Evolutionary conservation across 2,797 vertebrate species (phyloP), one percentile per base, ranked within the genome.

Genomic region (Lycodopsis pacificus): DNA sequence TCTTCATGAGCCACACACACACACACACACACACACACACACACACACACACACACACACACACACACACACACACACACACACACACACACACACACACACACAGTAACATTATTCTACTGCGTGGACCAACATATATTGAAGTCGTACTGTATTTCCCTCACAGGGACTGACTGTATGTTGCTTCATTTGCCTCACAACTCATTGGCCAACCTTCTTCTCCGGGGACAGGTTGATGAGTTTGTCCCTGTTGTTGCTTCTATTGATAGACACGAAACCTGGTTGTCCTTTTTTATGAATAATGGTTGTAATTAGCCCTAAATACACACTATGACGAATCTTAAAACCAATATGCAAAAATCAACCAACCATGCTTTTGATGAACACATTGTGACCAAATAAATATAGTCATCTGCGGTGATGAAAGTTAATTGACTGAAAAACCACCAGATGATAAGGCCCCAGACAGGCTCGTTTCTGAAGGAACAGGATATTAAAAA

Each of bases 401-500:
- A 89, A 93, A 90, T 92, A 89, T 77, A 91, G 87, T 90, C 85
- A 87, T 93, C 87, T 89, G 83, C 84, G 73, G 83, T 86, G 85
- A 92, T 93, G 83, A 88, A 92, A 92, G 88, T 91, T 93, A 93
- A 92, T 91, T 90, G 88, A 89, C 62, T 91, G 89, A 91, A 91
- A 89, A 93, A 91, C 76, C 92, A 84, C 85, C 88, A 88, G 89
- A 93, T 91, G 87, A 91, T 89, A 86, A 88, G 84, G 83, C 80
- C 78, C 81, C 84, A 88, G 83, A 80, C 73, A 83, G 66, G 71
- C 84, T 85, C 42, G 34, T 85, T 83, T 81, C 68, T 79, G 30
- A 79, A 84, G 83, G 86, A 88, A 81, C 82, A 90, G 88, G 79
- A 86, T 76, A 79, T 87, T 86, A 84, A 73, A 82, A 90, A 91